phyloP scores from a whole-genome alignment of 2,113 vertebrate species.

The Prionailurus viverrinus region DNA sequence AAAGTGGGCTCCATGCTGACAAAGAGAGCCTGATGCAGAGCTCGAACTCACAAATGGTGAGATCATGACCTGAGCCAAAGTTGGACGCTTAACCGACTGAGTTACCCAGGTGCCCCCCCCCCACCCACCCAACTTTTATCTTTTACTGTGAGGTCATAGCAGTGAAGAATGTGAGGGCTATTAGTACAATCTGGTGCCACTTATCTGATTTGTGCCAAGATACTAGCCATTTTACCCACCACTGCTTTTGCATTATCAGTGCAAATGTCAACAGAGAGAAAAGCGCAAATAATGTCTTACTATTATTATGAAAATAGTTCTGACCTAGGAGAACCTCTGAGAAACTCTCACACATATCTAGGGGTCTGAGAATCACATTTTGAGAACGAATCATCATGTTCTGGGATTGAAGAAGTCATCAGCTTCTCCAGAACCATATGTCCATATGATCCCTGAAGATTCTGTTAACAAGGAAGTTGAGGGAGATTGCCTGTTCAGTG shows the following conservation, averaged over 20 bases:
- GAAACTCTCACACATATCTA: background rate
- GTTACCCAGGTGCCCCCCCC: too few species aligned
- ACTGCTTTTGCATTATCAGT: background rate
- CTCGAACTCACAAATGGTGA: too few species aligned
- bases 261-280: background rate
- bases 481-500: background rate
- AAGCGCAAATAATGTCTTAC: background rate
- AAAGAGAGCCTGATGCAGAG: too few species aligned
- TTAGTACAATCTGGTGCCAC: background rate
- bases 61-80: too few species aligned
- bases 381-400: background rate
- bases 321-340: background rate
- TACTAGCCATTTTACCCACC: background rate
- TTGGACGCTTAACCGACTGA: too few species aligned
- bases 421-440: background rate
- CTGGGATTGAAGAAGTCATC: background rate
- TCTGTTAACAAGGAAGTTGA: slow-evolving; percentile 20
- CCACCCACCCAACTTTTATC: background rate
- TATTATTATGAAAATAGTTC: slow-evolving; percentile 13
- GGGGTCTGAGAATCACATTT: background rate
- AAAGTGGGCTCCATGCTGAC: too few species aligned
- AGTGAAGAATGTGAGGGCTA: background rate
- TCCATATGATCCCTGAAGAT: background rate
- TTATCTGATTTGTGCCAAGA: background rate
- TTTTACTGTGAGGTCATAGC: background rate